These are phyloP conservation scores for Drosophila carrolli DNA, from an alignment of 1,140 invertebrate species.

Conservation along the genomic window DNA sequence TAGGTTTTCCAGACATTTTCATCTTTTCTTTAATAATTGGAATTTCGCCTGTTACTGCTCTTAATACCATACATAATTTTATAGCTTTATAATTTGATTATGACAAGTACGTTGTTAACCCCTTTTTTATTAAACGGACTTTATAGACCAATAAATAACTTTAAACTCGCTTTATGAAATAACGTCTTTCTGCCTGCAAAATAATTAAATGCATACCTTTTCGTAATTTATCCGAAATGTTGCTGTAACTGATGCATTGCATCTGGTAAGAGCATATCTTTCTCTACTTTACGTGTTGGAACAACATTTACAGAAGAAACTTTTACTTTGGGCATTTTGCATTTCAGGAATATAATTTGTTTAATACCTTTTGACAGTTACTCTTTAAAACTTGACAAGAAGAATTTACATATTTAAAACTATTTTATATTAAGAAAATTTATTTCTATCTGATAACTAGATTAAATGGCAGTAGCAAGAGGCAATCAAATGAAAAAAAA, in stretches of 20 bases:
- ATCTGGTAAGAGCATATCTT: constrained; percentile 23
- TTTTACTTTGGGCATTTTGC: constrained; percentile 46
- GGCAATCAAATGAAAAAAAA: no score
- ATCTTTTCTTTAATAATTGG: no score
- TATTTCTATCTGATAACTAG: no score
- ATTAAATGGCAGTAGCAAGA: no score
- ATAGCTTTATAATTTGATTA: no score
- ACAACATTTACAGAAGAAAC: constrained; percentile 36
- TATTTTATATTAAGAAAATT: no score
- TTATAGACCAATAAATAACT: not conserved
- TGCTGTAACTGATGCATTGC: not conserved
- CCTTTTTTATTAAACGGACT: no score
- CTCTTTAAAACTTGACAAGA: not conserved
- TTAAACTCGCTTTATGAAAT: not conserved
- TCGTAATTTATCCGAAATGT: constrained; percentile 2
- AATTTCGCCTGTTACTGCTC: no score
- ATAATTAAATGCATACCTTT: constrained; percentile 4
- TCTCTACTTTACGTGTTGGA: constrained; percentile 24
- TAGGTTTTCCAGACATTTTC: no score
- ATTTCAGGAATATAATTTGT: not conserved
- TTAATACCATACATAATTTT: no score
- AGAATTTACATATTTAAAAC: not conserved
- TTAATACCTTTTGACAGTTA: constrained; percentile 1
- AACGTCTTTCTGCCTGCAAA: not conserved
- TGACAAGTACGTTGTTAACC: no score